These are phyloP conservation scores for Pseudorectes ferrugineus DNA, from an alignment of 2,113 vertebrate genomes.

Conservation along the genomic window DNA sequence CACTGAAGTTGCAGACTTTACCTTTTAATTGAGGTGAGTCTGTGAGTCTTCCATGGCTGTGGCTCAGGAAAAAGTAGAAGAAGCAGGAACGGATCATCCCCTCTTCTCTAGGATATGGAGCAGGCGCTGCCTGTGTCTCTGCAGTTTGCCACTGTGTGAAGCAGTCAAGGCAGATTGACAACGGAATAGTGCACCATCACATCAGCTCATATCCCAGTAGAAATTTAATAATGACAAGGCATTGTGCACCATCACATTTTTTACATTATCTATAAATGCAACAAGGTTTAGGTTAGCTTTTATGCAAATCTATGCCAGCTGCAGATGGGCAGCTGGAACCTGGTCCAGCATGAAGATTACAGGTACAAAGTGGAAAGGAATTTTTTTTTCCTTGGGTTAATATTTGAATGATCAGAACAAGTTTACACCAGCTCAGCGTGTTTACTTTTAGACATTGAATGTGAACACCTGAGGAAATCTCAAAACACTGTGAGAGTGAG, in stretches of 20 bases:
- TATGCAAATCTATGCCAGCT: neutral
- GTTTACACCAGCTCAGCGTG: neutral
- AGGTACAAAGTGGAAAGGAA: neutral
- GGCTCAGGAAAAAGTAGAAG: neutral
- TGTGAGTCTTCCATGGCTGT: neutral
- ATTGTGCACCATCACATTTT: neutral
- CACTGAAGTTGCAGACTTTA: neutral
- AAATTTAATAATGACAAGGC: neutral
- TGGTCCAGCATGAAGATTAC: neutral
- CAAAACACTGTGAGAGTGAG: neutral
- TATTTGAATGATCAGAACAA: neutral
- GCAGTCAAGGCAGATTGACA: neutral
- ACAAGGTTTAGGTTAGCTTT: neutral
- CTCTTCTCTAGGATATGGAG: neutral
- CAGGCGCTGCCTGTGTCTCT: neutral
- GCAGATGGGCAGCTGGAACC: neutral
- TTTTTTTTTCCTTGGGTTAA: neutral
- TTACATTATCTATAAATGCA: neutral
- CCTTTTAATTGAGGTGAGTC: neutral
- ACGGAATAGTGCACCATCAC: neutral
- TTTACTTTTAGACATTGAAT: neutral
- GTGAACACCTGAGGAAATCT: neutral
- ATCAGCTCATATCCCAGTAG: neutral
- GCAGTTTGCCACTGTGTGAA: neutral
- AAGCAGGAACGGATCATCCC: neutral